A percentile compares a stretch with the other conserved stretches of the same genome.
These are phyloP conservation scores for Rutilus rutilus DNA, from an alignment of 2,113 vertebrate species.

Conservation along the genomic window DNA sequence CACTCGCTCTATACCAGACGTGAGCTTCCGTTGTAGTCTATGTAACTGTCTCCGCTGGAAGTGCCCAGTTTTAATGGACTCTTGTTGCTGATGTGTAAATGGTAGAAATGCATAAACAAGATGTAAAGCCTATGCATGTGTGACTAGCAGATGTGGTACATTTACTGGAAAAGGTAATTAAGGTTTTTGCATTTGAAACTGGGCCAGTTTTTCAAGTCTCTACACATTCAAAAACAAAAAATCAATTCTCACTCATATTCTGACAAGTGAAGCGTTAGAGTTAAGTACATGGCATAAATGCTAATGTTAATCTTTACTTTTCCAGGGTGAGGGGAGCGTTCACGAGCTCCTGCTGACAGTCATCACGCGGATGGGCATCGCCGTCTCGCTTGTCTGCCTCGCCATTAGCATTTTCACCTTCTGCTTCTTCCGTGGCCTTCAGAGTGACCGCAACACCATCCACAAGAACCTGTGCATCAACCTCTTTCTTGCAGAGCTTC, in stretches of 20 bases:
- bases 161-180: too few species aligned
- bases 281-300: background rate
- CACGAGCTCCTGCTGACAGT: constrained; percentile 93
- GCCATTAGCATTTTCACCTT: constrained; percentile 98
- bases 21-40: background rate
- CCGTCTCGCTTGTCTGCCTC: constrained; percentile 95
- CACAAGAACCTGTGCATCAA: constrained; percentile 99
- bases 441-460: constrained; percentile 97
- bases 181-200: background rate
- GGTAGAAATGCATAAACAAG: background rate
- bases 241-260: background rate
- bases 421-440: constrained; percentile 97
- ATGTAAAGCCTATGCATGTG: background rate
- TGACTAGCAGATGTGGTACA: background rate
- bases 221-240: background rate
- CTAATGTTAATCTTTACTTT: constrained; percentile 52
- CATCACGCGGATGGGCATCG: constrained; percentile 95
- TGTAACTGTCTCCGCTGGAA: background rate
- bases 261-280: background rate
- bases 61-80: background rate
- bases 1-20: background rate
- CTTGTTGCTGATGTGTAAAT: background rate
- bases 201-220: background rate
- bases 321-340: constrained; percentile 85
- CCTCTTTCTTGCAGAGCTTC: constrained; percentile 95